Evolutionary conservation across 2,888 invertebrate species (phyloP).

Genomic region (Oligia strigilis): DNA sequence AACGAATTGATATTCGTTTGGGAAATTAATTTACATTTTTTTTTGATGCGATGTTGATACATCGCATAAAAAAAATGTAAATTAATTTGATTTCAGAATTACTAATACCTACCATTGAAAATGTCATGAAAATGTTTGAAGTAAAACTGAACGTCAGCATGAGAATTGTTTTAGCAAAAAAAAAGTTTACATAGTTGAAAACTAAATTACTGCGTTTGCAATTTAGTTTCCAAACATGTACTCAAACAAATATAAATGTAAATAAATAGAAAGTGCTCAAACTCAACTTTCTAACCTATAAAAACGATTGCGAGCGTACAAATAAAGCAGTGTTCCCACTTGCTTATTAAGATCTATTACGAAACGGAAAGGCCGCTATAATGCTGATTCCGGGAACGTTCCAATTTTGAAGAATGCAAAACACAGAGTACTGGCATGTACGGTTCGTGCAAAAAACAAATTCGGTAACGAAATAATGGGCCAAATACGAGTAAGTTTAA

Average conservation of each 20-base stretch:
- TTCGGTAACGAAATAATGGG: slow-evolving; percentile 66
- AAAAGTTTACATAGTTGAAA: background rate
- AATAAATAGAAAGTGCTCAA: background rate
- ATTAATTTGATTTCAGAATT: background rate
- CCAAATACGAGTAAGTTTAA: slow-evolving; percentile 60
- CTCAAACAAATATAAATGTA: too few relatives aligned
- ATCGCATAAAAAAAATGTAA: background rate
- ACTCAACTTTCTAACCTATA: background rate
- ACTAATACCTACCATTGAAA: background rate
- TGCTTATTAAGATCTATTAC: slow-evolving; percentile 60
- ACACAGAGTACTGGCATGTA: slow-evolving; percentile 46
- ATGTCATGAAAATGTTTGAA: background rate
- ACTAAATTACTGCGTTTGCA: background rate
- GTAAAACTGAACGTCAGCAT: background rate
- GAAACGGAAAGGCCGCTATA: slow-evolving; percentile 57
- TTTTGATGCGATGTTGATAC: too few relatives aligned
- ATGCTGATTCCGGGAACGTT: slow-evolving; percentile 54
- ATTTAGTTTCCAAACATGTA: too few relatives aligned
- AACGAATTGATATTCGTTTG: too few relatives aligned
- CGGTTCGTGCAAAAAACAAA: slow-evolving; percentile 66
- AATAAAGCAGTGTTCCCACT: slow-evolving; percentile 41
- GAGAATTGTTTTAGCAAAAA: background rate
- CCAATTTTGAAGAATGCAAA: slow-evolving; percentile 58
- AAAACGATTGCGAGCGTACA: slow-evolving; percentile 19
- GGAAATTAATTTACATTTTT: too few relatives aligned